Conservation (phyloP, 2,113 vertebrate species). For the Gopherus flavomarginatus region DNA sequence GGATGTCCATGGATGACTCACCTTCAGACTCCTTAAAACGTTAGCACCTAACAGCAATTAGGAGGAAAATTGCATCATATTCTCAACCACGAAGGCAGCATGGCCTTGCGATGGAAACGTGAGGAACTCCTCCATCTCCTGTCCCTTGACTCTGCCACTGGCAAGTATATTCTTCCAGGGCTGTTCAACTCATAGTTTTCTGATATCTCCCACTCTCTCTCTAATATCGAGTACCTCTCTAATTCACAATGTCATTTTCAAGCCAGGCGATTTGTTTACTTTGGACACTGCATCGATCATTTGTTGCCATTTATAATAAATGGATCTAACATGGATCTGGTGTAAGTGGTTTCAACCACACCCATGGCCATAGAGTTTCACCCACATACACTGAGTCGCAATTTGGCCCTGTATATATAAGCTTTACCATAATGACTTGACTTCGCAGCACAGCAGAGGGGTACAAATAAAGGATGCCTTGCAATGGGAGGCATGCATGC, state of each 20-base stretch:
- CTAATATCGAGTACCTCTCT: neutral
- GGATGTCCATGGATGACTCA: neutral
- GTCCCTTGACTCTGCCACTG: neutral
- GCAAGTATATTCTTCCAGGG: neutral
- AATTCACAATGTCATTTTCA: neutral
- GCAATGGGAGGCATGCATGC: neutral
- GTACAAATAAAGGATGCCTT: neutral
- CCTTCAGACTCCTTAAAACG: neutral
- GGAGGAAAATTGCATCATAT: neutral
- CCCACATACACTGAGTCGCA: neutral
- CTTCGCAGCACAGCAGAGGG: neutral
- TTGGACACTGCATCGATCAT: neutral
- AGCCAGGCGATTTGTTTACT: neutral
- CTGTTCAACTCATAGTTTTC: neutral
- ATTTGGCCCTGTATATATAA: neutral
- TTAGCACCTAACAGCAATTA: neutral
- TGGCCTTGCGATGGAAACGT: neutral
- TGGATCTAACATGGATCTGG: neutral
- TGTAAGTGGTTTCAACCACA: neutral
- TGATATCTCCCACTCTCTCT: neutral
- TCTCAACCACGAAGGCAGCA: neutral
- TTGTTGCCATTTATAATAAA: neutral
- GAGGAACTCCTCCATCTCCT: neutral
- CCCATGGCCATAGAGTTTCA: neutral
- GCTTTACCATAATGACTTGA: neutral